A percentile compares a stretch with the other conserved stretches of the same genome.
phyloP scores from a whole-genome alignment of 2,888 invertebrate species.

The Brachypalpus laphriformis region DNA sequence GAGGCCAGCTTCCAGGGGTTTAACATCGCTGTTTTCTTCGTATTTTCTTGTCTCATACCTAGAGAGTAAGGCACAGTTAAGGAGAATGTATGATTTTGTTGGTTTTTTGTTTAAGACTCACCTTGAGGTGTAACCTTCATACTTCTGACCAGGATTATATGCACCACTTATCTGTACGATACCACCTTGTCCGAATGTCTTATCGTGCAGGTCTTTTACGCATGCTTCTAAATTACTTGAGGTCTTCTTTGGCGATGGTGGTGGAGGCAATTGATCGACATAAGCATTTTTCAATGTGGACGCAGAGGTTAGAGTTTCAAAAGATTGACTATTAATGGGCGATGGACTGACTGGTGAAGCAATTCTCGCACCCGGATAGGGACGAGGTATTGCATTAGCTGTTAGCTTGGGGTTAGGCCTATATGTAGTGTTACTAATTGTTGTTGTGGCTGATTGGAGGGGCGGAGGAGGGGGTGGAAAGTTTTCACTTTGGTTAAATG shows the following conservation, averaged over 20 bases:
- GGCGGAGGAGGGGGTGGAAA: slow-evolving; percentile 82
- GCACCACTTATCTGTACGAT: slow-evolving; percentile 79
- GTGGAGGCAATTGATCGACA: slow-evolving; percentile 48
- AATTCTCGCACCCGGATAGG: slow-evolving; percentile 81
- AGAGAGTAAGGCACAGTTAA: neutral
- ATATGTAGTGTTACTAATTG: slow-evolving; percentile 78
- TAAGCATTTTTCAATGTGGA: slow-evolving; percentile 69
- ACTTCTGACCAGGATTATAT: slow-evolving; percentile 83
- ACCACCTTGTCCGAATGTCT: slow-evolving; percentile 82
- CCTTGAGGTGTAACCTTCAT: slow-evolving; percentile 88
- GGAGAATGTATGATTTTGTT: neutral
- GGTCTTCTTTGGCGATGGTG: slow-evolving; percentile 63
- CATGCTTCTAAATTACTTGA: slow-evolving; percentile 81
- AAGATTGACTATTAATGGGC: slow-evolving; percentile 80
- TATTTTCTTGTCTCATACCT: slow-evolving; percentile 83
- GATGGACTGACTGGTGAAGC: slow-evolving; percentile 76
- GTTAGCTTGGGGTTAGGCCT: slow-evolving; percentile 83
- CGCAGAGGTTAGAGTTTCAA: slow-evolving; percentile 78
- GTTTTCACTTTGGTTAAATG: slow-evolving; percentile 77
- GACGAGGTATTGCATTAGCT: slow-evolving; percentile 82
- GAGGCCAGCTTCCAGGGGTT: slow-evolving; percentile 81
- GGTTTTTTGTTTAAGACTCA: too few species aligned
- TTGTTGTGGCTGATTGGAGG: slow-evolving; percentile 80
- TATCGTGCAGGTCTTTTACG: slow-evolving; percentile 82
- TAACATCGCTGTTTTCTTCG: slow-evolving; percentile 79